Percentiles rank a stretch among this genome's conserved stretches.
Evolutionary conservation across 2,113 vertebrate genomes (phyloP).

Genomic region (Eurypyga helias): DNA sequence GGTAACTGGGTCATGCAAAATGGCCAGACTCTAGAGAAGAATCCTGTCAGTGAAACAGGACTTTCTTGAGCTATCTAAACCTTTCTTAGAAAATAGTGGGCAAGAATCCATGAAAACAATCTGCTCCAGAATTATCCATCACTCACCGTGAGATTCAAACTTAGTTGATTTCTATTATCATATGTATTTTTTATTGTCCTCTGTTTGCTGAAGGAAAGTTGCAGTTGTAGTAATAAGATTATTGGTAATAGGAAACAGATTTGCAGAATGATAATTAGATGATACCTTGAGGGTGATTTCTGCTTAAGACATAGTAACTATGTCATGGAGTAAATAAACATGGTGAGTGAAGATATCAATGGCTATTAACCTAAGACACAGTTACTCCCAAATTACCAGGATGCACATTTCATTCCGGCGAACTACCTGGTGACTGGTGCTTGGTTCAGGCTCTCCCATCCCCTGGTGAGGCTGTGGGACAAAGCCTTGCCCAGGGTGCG

Average conservation of each 20-base stretch:
- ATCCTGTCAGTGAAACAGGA: neutral
- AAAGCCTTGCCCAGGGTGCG: neutral
- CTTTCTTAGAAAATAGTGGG: constrained; percentile 27
- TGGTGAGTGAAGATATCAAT: neutral
- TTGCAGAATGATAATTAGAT: constrained; percentile 74
- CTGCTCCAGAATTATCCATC: constrained; percentile 14
- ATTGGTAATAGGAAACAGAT: constrained; percentile 55
- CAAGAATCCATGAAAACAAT: neutral
- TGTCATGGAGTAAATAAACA: constrained; percentile 39
- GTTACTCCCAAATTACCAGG: neutral
- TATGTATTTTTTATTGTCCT: constrained; percentile 50
- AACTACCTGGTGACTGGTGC: neutral
- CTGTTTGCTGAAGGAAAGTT: constrained; percentile 60
- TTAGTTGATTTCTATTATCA: constrained; percentile 58
- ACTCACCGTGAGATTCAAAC: constrained; percentile 41
- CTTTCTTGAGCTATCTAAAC: constrained; percentile 13
- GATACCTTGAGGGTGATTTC: constrained; percentile 66
- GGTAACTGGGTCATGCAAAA: neutral
- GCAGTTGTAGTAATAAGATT: constrained; percentile 69
- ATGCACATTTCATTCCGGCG: neutral
- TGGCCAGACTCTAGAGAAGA: neutral
- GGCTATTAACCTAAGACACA: neutral
- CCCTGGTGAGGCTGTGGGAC: neutral
- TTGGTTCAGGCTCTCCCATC: neutral
- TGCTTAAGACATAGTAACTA: constrained; percentile 39